These are phyloP conservation scores for Sminthopsis crassicaudata DNA, from an alignment of 2,113 vertebrate genomes.

Conservation along the genomic window DNA sequence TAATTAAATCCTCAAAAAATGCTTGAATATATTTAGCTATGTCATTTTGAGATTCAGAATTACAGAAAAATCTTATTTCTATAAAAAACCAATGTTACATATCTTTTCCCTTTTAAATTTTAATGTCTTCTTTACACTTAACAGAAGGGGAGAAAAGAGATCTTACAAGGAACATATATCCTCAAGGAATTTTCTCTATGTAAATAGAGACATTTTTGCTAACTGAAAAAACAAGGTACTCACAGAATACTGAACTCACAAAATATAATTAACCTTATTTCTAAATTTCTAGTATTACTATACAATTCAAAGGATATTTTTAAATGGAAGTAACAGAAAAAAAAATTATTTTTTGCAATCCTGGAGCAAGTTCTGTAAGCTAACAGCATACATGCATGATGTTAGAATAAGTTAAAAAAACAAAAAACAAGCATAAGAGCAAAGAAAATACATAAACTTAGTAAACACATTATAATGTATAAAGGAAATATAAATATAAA, in stretches of 20 bases:
- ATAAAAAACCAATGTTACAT: neutral
- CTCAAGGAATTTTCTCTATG: neutral
- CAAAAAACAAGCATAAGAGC: too few species aligned
- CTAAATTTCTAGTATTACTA: neutral
- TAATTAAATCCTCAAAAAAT: neutral
- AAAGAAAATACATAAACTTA: neutral
- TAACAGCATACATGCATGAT: neutral
- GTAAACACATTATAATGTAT: fast-evolving
- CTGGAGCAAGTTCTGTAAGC: neutral
- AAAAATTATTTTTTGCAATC: neutral
- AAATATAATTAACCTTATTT: neutral
- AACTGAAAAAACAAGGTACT: neutral
- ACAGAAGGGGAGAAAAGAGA: neutral
- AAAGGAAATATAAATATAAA: neutral
- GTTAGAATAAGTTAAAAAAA: neutral
- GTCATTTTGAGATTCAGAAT: neutral
- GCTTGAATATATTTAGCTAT: fast-evolving
- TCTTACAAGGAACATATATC: neutral
- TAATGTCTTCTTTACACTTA: neutral
- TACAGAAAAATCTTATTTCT: neutral
- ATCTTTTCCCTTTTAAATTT: neutral
- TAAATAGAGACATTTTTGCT: neutral
- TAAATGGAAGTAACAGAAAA: constrained; percentile 6
- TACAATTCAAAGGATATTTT: neutral
- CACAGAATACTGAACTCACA: neutral